Conservation (phyloP, 2,797 vertebrate species). For the Pelobates cultripes region DNA sequence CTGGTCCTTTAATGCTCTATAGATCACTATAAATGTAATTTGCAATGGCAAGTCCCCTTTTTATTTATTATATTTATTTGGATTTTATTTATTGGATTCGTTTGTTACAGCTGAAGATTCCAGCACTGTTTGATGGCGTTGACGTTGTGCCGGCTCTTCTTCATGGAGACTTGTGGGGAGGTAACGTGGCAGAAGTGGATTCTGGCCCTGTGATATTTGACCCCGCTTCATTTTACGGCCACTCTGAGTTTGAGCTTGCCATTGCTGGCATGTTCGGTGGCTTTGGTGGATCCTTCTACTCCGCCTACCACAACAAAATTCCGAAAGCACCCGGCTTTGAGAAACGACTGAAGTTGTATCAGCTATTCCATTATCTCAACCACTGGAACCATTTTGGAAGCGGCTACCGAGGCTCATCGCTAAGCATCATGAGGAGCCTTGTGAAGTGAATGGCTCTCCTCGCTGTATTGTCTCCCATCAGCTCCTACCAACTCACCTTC, state of each 20-base stretch:
- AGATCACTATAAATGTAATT: too few relatives aligned
- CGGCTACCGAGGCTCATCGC: constrained; percentile 81
- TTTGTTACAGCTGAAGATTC: constrained; percentile 83
- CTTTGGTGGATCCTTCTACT: constrained; percentile 86
- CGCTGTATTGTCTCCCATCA: too few relatives aligned
- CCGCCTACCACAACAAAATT: constrained; percentile 87
- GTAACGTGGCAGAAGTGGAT: constrained; percentile 86
- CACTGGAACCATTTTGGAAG: constrained; percentile 98
- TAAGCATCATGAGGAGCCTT: constrained; percentile 78
- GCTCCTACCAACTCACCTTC: too few relatives aligned
- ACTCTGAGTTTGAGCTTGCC: constrained; percentile 89
- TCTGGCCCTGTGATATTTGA: constrained; percentile 87
- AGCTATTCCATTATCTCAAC: constrained; percentile 93
- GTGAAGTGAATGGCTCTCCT: constrained; percentile 65
- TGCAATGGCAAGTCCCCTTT: too few relatives aligned
- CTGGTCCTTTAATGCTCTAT: too few relatives aligned
- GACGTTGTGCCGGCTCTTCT: constrained; percentile 82
- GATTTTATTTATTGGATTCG: neutral
- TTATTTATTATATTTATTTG: too few relatives aligned
- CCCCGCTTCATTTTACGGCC: constrained; percentile 91
- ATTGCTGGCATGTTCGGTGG: constrained; percentile 92
- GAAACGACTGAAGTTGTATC: constrained; percentile 85
- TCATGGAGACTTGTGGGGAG: constrained; percentile 94
- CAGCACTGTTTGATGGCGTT: constrained; percentile 79
- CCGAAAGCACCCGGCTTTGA: constrained; percentile 86